phyloP scores from a whole-genome alignment of 2,113 vertebrate species.

The Lathamus discolor region DNA sequence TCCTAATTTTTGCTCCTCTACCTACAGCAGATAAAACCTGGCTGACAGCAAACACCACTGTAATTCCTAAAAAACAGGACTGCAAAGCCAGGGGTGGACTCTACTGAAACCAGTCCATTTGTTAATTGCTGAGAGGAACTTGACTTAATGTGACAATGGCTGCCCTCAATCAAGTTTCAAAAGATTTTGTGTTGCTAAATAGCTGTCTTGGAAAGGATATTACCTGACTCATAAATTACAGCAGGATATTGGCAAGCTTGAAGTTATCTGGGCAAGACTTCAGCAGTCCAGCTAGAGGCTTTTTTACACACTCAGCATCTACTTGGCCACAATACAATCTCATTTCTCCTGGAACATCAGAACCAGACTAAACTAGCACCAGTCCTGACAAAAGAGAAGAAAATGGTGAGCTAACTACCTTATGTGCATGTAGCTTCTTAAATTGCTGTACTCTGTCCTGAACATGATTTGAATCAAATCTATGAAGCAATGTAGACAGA shows the following conservation, averaged over 20 bases:
- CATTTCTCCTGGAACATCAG: neutral
- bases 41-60: neutral
- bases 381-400: neutral
- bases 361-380: neutral
- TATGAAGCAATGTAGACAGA: neutral
- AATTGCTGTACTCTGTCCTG: neutral
- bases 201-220: neutral
- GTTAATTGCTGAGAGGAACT: neutral
- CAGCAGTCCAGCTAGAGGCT: neutral
- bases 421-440: neutral
- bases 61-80: neutral
- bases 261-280: neutral
- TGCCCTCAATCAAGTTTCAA: neutral
- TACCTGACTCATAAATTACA: constrained; percentile 25
- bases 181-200: neutral
- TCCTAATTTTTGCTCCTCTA: neutral
- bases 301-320: neutral
- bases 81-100: neutral
- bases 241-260: constrained; percentile 4
- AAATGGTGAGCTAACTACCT: neutral
- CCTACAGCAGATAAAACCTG: neutral
- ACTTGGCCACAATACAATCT: constrained; percentile 6
- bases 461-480: neutral
- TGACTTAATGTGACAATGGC: neutral
- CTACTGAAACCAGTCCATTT: neutral